Percentiles rank a stretch among this genome's conserved stretches.
Evolutionary conservation across 1,140 invertebrate species (phyloP).

Genomic region (Phymastichus coffea): DNA sequence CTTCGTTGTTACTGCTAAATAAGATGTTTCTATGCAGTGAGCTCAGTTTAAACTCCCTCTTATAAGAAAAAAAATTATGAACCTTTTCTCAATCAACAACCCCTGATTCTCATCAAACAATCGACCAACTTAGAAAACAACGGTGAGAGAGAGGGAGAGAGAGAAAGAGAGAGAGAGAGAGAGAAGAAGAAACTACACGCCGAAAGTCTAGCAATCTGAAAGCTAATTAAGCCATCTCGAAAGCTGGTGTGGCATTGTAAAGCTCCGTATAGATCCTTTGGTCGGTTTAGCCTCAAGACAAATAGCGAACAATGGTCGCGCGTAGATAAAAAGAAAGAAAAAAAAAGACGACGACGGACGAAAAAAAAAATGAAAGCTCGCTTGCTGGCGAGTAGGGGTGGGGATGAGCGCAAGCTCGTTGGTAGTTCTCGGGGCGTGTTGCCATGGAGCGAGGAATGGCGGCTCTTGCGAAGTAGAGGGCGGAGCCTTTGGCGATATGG

Average conservation of each 20-base stretch:
- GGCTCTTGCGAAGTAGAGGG: background rate
- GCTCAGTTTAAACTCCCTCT: too few species aligned
- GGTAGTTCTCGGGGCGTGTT: background rate
- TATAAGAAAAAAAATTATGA: too few species aligned
- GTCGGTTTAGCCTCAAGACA: constrained; percentile 12
- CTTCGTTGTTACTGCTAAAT: too few species aligned
- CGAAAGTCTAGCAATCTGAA: too few species aligned
- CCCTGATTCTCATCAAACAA: too few species aligned
- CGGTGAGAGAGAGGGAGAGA: too few species aligned
- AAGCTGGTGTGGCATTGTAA: too few species aligned
- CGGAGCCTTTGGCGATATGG: background rate
- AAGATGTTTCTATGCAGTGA: too few species aligned
- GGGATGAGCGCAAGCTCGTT: background rate
- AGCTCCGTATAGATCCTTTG: background rate
- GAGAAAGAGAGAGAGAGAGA: too few species aligned
- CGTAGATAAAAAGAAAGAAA: background rate
- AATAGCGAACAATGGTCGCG: background rate
- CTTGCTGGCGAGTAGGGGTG: background rate
- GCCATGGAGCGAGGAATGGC: constrained; percentile 14
- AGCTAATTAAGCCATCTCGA: too few species aligned
- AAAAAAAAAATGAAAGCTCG: constrained; percentile 2
- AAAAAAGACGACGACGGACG: background rate
- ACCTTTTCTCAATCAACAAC: too few species aligned
- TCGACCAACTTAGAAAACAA: too few species aligned
- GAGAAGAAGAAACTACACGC: background rate